Evolutionary conservation across 2,888 invertebrate genomes (phyloP).

Genomic region (Oxycera nigricornis): DNA sequence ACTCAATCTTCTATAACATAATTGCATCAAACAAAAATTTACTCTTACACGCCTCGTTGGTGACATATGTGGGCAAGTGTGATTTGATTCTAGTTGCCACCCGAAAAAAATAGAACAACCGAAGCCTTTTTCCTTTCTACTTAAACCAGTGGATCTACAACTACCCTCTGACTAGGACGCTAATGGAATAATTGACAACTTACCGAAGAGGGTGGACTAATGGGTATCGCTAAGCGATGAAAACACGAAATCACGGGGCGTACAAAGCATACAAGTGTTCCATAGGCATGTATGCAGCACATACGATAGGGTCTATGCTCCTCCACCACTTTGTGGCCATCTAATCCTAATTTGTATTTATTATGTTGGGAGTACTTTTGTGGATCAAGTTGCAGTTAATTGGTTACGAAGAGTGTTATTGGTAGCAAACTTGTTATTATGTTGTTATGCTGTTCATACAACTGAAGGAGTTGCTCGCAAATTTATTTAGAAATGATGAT

Average conservation of each 20-base stretch:
- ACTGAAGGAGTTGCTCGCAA: constrained; percentile 16
- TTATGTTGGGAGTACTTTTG: constrained; percentile 37
- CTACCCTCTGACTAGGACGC: background rate
- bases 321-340: constrained; percentile 30
- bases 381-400: constrained; percentile 38
- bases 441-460: constrained; percentile 21
- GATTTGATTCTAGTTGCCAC: constrained; percentile 20
- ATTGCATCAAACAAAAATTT: background rate
- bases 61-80: constrained; percentile 13
- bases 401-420: constrained; percentile 25
- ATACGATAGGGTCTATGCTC: background rate
- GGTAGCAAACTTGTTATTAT: constrained; percentile 33
- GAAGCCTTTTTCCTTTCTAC: background rate
- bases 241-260: background rate
- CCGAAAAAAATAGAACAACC: background rate
- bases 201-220: constrained; percentile 35
- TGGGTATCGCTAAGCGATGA: constrained; percentile 15
- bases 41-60: background rate
- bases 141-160: background rate
- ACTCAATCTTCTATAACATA: background rate
- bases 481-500: background rate
- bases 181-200: constrained; percentile 40
- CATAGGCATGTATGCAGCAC: background rate
- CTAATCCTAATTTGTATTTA: constrained; percentile 39
- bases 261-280: background rate